Conservation (phyloP, 2,888 invertebrate species). For the Trissolcus japonicus region DNA sequence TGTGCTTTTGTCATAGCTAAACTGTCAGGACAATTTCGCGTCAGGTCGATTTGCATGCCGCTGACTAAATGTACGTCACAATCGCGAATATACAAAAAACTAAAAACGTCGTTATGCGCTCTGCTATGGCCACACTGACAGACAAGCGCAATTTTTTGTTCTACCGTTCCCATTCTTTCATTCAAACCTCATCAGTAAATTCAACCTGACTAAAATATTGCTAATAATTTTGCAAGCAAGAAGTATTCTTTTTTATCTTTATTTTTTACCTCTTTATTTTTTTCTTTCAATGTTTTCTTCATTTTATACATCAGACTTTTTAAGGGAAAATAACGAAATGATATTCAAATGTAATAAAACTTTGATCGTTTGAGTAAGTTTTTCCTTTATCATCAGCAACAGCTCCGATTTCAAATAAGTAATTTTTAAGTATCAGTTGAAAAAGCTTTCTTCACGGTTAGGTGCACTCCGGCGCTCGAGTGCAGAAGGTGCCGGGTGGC, state of each 20-base stretch:
- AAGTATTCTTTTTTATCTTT: no score
- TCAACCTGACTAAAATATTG: no score
- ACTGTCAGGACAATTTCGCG: conserved; percentile 74
- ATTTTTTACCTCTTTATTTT: no score
- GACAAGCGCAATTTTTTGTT: background rate
- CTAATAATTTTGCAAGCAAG: no score
- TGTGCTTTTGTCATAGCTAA: conserved; percentile 76
- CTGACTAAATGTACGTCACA: conserved; percentile 48
- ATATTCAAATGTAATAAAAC: no score
- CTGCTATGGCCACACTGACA: background rate
- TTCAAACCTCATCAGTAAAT: background rate
- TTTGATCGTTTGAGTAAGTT: no score
- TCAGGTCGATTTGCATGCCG: conserved; percentile 63
- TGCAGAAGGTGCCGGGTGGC: conserved; percentile 36
- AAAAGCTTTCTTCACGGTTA: conserved; percentile 51
- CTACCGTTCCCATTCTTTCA: background rate
- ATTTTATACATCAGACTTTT: no score
- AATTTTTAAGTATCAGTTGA: conserved; percentile 47
- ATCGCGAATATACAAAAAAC: conserved; percentile 30
- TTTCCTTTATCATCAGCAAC: background rate
- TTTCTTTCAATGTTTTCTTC: no score
- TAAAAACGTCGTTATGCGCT: conserved; percentile 1
- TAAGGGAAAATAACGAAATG: no score
- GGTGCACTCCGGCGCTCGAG: conserved; percentile 35
- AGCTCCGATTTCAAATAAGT: conserved; percentile 24